Evolutionary conservation across 1,140 invertebrate species (phyloP), one percentile per base, ranked within the genome.

Genomic region (Drosophila trapezifrons): DNA sequence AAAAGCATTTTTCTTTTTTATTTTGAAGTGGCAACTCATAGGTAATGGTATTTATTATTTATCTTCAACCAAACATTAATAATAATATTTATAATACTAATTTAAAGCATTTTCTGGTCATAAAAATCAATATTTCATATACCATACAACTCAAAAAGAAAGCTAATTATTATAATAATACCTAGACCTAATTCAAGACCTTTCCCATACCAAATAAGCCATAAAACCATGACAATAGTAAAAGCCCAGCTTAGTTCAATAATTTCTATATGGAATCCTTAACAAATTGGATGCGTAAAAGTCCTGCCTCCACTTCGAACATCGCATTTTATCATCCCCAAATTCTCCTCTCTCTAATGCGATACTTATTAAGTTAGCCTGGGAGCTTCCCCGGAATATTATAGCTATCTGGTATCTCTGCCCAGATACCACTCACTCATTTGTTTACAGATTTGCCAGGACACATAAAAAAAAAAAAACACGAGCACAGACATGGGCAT

Each of bases 341-440:
- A 35, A 52, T 52, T 22, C 51, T 40, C n/a, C 40, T 17, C 45
- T 18, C 62, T 52, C 78, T 79, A 83, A 87, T 85, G 82, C 75
- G 69, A 82, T 76, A 67, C 83, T 86, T 86, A 86, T 86, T 86
- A 82, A 82, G 83, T 87, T 86, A 76, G 78, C 62, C 43, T 22
- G 18, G 40, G 9, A 54, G 51, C 47, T 47, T 35, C 25, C 32
- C 32, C 29, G 15, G 15, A 46, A 54, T 72, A 49, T 60, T 73
- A 73, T 60, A 45, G 67, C 67, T 35, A 64, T 52, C 64, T 58
- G 18, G 32, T 40, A 40, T 40, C 55, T 29, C 46, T 49, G 45
- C 25, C 22, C 62, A 15, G 25, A 56, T 46, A 6, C 54, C 32
- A 43, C 40, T 59, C 40, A 69, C 74, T 79, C 83, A 86, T 86